phyloP scores from a whole-genome alignment of 1,140 invertebrate genomes.

The Myzus persicae region DNA sequence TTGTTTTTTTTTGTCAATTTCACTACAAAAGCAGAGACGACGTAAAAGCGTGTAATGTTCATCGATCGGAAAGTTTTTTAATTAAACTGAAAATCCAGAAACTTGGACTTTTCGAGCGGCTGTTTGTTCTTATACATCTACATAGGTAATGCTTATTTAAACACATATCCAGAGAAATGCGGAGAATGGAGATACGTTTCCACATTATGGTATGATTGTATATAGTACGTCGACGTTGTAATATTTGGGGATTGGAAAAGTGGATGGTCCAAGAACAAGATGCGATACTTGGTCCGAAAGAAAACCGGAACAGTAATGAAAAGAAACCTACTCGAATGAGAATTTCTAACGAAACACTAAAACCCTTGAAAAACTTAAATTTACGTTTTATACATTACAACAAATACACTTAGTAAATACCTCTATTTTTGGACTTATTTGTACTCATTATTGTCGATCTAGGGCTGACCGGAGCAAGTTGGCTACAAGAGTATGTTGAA shows the following conservation, averaged over 20 bases:
- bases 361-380: no score
- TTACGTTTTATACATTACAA: no score
- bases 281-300: background rate
- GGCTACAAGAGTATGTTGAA: no score
- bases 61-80: constrained; percentile 13
- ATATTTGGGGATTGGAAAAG: background rate
- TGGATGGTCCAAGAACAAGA: background rate
- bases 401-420: no score
- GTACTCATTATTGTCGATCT: no score
- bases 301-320: background rate
- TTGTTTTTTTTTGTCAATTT: background rate
- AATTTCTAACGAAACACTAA: background rate
- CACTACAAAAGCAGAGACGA: background rate
- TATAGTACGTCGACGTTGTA: background rate
- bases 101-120: background rate
- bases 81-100: background rate
- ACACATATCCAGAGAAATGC: background rate
- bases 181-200: background rate
- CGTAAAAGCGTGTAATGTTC: background rate
- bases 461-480: no score
- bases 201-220: background rate
- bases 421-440: no score
- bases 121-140: background rate
- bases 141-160: background rate
- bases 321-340: background rate